A percentile compares a stretch with the other conserved stretches of the same genome.
phyloP scores from a whole-genome alignment of 92 coral and sea anemone species.

The Pocillopora grandis region DNA sequence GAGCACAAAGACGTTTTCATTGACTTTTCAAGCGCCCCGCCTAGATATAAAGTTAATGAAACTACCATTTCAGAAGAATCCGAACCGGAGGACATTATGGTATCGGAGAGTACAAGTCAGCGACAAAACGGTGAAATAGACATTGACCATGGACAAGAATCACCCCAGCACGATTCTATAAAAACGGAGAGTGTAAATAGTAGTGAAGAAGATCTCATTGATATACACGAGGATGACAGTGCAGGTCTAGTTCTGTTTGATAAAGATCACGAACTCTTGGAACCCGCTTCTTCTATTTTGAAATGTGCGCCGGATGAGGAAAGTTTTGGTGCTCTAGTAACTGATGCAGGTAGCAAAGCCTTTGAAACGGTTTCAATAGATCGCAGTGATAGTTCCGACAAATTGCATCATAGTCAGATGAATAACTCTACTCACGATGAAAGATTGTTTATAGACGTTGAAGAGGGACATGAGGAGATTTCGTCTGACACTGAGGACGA shows the following conservation, averaged over 20 bases:
- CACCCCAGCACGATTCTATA: not conserved
- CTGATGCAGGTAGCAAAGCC: not conserved
- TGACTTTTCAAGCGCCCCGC: conserved; percentile 75
- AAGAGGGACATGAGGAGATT: not conserved
- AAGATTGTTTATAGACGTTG: not conserved
- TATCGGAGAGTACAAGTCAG: not conserved
- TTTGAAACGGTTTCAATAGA: not conserved
- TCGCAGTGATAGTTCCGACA: not conserved
- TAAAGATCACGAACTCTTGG: not conserved
- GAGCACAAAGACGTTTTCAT: conserved; percentile 47
- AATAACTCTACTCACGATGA: not conserved
- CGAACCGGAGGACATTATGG: not conserved
- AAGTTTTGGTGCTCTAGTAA: not conserved
- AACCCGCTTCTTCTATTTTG: conserved; percentile 2
- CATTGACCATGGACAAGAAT: not conserved
- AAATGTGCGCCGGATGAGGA: not conserved
- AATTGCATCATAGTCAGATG: not conserved
- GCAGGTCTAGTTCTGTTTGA: not conserved
- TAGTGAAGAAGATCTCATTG: not conserved
- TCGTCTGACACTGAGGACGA: not conserved
- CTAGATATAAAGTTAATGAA: conserved; percentile 21
- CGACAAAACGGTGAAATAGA: not conserved
- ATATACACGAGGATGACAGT: not conserved
- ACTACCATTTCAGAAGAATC: conserved; percentile 19
- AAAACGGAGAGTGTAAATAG: not conserved